Evolutionary conservation across 2,113 vertebrate genomes (phyloP), one percentile per base, ranked within the genome.

Genomic region (Merops nubicus): DNA sequence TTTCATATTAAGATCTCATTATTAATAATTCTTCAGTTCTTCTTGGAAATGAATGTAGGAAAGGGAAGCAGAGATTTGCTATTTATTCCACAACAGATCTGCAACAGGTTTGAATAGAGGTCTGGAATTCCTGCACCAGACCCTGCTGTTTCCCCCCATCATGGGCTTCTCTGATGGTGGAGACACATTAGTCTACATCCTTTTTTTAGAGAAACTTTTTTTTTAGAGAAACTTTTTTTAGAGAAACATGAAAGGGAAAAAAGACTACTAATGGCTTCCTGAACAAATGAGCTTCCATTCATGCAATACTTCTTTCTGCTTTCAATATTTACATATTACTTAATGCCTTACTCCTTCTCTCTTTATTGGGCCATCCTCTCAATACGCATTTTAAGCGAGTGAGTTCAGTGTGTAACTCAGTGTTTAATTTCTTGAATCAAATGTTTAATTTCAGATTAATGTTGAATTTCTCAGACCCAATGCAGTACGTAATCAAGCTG

Each of bases 281-380:
- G 13, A 60, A 69, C n/a, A 86, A 47, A 15, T 33, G 5, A 6
- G 76, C 8, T 83, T 88, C 12, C 36, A 8, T 45, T 80, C 40
- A 22, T 1, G 0, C 7, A 51, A 6, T 19, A 5, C 18, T 76
- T 54, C 6, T 38, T 22, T 60, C 6, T 68, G 16, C 22, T 63
- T 42, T 75, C 29, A 45, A 2, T 63, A 25, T 9, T 75, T 19
- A 63, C 33, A 9, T 51, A 10, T 59, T 25, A 83, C 25, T 48
- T 22, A 36, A 29, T 26, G 15, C 50, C 10, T 68, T 48, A 6
- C 5, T 76, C 13, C 8, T 47, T 4, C 14, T 64, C 7, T 45
- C 31, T 53, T 19, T 23, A 2, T 9, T 51, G 31, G 65, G 7
- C 34, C 34, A 56, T 33, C 20, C 42, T 59, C n/a, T 47, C 60